Evolutionary conservation across 2,888 invertebrate genomes (phyloP).

Genomic region (Papilio elwesi): DNA sequence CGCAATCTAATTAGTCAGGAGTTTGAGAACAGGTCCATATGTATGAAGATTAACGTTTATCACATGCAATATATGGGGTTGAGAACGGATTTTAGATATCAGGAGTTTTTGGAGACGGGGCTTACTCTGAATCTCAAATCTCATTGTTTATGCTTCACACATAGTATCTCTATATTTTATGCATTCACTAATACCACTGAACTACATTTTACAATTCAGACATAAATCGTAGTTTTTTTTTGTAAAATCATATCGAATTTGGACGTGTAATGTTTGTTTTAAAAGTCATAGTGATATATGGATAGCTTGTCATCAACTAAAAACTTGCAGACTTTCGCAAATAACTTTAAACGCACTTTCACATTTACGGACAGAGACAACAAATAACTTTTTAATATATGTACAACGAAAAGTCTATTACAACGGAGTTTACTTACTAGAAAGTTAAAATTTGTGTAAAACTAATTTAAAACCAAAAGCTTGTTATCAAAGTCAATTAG

Average conservation of each 20-base stretch:
- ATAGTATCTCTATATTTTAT: background rate
- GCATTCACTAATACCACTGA: background rate
- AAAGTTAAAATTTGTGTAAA: no score
- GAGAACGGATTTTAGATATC: no score
- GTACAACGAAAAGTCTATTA: background rate
- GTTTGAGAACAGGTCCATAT: no score
- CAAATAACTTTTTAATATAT: background rate
- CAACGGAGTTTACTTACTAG: background rate
- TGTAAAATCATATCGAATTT: background rate
- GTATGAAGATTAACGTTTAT: no score
- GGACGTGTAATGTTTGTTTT: background rate
- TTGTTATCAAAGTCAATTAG: no score
- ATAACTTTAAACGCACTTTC: background rate
- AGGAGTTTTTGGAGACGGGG: no score
- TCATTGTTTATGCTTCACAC: background rate
- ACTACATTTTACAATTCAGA: background rate
- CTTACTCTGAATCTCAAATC: background rate
- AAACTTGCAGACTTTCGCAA: background rate
- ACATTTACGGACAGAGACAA: background rate
- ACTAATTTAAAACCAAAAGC: no score
- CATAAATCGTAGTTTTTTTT: background rate
- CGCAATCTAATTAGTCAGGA: no score
- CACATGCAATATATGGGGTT: no score
- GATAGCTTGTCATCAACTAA: background rate
- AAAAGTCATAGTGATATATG: constrained; percentile 9